Conservation (phyloP, 2,113 vertebrate species). For the Amphiprion ocellaris region DNA sequence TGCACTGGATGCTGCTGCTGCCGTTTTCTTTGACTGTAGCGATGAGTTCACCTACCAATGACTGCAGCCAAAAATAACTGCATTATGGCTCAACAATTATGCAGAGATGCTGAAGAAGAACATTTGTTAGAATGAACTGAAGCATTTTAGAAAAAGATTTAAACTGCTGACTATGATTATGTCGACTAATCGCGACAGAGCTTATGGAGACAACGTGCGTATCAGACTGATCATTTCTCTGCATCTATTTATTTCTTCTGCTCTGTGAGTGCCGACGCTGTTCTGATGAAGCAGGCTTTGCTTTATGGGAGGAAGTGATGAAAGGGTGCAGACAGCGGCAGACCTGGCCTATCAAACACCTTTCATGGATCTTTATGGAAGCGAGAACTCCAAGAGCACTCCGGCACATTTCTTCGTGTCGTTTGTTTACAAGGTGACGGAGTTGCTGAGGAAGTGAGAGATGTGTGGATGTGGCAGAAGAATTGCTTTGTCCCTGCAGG, state of each 20-base stretch:
- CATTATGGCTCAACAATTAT: no score
- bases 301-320: constrained; percentile 51
- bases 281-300: neutral
- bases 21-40: no score
- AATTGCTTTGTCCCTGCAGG: constrained; percentile 12
- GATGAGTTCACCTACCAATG: no score
- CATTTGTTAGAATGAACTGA: no score
- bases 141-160: no score
- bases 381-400: constrained; percentile 23
- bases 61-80: no score
- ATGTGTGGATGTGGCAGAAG: neutral
- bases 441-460: constrained; percentile 20
- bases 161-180: no score
- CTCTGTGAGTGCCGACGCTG: neutral
- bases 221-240: neutral
- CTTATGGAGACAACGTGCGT: no score
- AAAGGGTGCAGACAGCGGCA: constrained; percentile 26
- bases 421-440: constrained; percentile 49
- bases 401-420: constrained; percentile 10
- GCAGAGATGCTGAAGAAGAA: no score
- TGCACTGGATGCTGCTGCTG: no score
- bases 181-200: no score
- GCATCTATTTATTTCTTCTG: neutral
- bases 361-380: constrained; percentile 40
- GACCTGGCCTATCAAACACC: constrained; percentile 36